Evolutionary conservation across 2,888 invertebrate genomes (phyloP).

Genomic region (Saturnia japonica): DNA sequence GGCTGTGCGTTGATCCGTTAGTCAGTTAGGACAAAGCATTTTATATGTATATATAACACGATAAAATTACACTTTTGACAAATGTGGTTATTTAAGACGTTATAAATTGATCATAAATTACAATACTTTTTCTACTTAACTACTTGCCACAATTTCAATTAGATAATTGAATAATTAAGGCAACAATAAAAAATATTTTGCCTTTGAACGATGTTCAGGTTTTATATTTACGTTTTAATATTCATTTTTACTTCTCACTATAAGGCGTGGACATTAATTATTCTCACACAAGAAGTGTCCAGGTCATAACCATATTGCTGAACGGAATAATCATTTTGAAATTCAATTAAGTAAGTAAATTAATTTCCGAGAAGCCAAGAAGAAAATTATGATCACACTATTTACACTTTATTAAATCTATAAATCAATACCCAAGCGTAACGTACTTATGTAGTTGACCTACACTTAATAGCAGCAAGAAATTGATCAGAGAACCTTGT

Average conservation of each 20-base stretch:
- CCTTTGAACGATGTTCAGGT: background rate
- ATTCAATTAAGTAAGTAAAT: background rate
- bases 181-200: background rate
- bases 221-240: no score
- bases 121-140: background rate
- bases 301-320: background rate
- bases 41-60: background rate
- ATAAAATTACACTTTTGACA: background rate
- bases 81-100: background rate
- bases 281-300: background rate
- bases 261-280: background rate
- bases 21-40: no score
- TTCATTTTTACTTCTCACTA: background rate
- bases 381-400: background rate
- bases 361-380: background rate
- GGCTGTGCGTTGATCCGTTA: no score
- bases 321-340: no score
- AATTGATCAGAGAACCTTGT: background rate
- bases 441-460: background rate
- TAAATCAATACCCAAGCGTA: background rate
- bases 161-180: background rate
- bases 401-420: background rate
- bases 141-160: background rate
- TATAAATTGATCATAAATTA: background rate
- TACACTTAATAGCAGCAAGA: background rate